phyloP scores from a whole-genome alignment of 1,140 invertebrate genomes.

The Tetragnatha versicolor region DNA sequence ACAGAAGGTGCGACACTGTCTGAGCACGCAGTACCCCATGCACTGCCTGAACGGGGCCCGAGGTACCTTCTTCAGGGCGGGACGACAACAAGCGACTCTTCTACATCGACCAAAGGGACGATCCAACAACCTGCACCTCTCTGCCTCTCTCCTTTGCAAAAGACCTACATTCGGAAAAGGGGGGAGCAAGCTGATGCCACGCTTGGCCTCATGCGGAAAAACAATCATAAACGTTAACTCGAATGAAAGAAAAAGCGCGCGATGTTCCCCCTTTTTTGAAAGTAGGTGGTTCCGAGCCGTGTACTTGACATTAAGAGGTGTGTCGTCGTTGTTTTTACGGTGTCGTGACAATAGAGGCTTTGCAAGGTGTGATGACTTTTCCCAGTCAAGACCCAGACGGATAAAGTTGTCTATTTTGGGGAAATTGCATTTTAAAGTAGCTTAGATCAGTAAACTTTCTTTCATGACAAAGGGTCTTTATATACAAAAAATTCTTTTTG shows the following conservation, averaged over 20 bases:
- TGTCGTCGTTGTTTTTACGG: constrained; percentile 11
- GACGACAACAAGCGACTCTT: neutral
- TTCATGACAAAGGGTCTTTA: too few relatives aligned
- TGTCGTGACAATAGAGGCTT: too few relatives aligned
- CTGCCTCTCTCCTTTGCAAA: neutral
- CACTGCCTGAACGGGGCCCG: neutral
- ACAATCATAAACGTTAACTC: neutral
- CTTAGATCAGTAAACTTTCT: too few relatives aligned
- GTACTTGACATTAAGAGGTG: constrained; percentile 26
- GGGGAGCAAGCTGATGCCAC: neutral
- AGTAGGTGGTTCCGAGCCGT: constrained; percentile 24
- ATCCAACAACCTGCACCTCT: neutral
- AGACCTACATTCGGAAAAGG: neutral
- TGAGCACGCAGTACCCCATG: constrained; percentile 43
- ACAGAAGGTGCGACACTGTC: constrained; percentile 33
- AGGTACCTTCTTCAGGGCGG: neutral
- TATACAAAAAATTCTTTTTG: too few relatives aligned
- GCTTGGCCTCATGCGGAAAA: constrained; percentile 8
- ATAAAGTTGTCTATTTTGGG: too few relatives aligned
- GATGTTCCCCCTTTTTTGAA: neutral
- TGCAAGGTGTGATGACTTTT: too few relatives aligned
- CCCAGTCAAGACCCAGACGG: too few relatives aligned
- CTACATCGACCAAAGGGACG: neutral
- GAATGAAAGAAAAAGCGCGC: neutral
- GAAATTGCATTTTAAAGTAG: too few relatives aligned